Conservation (phyloP, 2,113 vertebrate genomes). For the Coptodon rendalli region DNA sequence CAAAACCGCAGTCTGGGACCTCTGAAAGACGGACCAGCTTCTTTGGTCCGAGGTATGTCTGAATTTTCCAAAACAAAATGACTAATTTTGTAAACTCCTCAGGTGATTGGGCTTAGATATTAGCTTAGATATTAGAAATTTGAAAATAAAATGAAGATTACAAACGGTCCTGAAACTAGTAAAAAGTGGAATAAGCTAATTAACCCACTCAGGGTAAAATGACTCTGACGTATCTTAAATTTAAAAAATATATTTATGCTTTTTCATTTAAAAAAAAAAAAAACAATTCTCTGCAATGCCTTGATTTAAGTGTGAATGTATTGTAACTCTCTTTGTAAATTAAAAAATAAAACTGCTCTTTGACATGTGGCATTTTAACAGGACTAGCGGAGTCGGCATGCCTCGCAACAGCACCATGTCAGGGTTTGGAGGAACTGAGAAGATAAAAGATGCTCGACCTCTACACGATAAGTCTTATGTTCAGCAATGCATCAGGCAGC, state of each 20-base stretch:
- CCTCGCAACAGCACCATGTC: conserved; percentile 82
- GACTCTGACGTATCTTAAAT: not conserved
- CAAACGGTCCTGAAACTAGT: not conserved
- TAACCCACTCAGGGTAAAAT: not conserved
- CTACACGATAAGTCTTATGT: conserved; percentile 91
- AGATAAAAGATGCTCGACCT: conserved; percentile 90
- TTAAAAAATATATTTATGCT: not conserved
- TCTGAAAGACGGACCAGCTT: conserved; percentile 86
- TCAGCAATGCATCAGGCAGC: conserved; percentile 89
- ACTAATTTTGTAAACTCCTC: not conserved
- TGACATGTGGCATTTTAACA: conserved; percentile 23
- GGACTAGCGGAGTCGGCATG: conserved; percentile 74
- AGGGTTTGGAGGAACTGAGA: conserved; percentile 82
- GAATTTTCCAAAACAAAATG: not conserved
- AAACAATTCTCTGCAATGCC: not conserved
- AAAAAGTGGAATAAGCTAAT: not conserved
- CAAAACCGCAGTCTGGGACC: conserved; percentile 74
- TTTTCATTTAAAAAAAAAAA: not conserved
- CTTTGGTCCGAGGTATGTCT: conserved; percentile 80
- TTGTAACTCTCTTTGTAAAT: not conserved
- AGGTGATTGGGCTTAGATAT: not conserved
- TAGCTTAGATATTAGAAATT: not conserved
- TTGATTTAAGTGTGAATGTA: not conserved
- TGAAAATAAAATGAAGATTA: not conserved
- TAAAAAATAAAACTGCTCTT: not conserved